Evolutionary conservation across 2,113 vertebrate genomes (phyloP).

Genomic region (Marmota monax): DNA sequence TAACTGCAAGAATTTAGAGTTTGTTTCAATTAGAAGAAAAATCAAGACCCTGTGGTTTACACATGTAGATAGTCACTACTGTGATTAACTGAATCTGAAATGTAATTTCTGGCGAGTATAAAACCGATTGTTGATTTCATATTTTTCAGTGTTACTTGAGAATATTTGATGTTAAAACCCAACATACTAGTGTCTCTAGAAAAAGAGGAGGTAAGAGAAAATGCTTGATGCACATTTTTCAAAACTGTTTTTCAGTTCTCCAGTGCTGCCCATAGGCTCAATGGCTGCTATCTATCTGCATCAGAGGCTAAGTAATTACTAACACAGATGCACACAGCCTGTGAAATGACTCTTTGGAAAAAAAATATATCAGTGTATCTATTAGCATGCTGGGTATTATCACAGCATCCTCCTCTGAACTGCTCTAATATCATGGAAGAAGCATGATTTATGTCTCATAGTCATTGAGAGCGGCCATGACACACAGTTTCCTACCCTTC

Average conservation of each 20-base stretch:
- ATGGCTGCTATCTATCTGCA: background rate
- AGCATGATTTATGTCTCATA: background rate
- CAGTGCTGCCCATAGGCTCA: background rate
- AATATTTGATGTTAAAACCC: background rate
- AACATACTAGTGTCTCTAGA: background rate
- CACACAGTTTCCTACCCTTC: background rate
- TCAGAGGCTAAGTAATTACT: background rate
- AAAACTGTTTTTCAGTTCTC: background rate
- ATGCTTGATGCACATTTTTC: background rate
- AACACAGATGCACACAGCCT: background rate
- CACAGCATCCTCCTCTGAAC: background rate
- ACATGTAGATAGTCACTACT: background rate
- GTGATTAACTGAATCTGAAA: background rate
- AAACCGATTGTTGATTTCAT: background rate
- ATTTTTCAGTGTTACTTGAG: conserved; percentile 22
- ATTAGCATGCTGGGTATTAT: background rate
- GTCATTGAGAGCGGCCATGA: background rate
- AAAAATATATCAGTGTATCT: background rate
- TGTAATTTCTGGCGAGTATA: conserved; percentile 6
- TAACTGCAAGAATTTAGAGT: background rate
- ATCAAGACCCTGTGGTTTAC: background rate
- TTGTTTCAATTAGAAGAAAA: conserved; percentile 41
- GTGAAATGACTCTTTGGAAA: background rate
- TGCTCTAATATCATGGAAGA: background rate
- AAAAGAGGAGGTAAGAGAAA: conserved; percentile 12